These are phyloP conservation scores for Lepidocyrtinus sp. DNA, from an alignment of 2,888 invertebrate genomes.

Conservation along the genomic window DNA sequence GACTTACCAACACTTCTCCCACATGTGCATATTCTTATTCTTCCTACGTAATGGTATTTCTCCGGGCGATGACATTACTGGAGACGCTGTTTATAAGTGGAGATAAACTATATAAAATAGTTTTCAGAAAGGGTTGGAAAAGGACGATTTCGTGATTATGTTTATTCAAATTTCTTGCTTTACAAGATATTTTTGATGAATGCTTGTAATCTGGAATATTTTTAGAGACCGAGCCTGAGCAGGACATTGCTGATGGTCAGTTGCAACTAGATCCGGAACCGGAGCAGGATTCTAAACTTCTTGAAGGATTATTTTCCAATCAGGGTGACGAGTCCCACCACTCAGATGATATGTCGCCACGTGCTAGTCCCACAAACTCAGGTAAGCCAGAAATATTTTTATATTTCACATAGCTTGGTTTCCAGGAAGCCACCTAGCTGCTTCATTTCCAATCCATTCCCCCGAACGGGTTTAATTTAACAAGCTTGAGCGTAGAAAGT, in stretches of 20 bases:
- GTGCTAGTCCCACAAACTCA: slow-evolving; percentile 66
- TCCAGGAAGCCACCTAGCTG: no score
- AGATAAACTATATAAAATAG: not conserved
- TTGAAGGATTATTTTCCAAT: slow-evolving; percentile 47
- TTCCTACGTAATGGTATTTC: slow-evolving; percentile 8
- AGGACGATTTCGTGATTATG: no score
- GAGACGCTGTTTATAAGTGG: not conserved
- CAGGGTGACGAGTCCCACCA: slow-evolving; percentile 18
- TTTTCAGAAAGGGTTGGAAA: no score
- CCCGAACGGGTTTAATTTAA: no score
- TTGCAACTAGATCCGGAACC: slow-evolving; percentile 42
- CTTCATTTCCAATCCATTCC: no score
- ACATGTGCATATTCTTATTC: slow-evolving; percentile 1
- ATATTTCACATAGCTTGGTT: not conserved
- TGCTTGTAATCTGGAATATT: not conserved
- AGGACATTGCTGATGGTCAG: slow-evolving; percentile 56
- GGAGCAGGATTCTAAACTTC: slow-evolving; percentile 56
- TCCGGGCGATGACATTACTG: not conserved
- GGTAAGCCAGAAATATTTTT: slow-evolving; percentile 42
- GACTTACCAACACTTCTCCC: not conserved
- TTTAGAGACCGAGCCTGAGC: slow-evolving; percentile 53
- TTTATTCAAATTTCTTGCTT: no score
- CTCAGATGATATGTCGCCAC: slow-evolving; percentile 56
- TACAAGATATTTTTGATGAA: no score
- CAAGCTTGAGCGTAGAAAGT: no score